A percentile compares a stretch with the other conserved stretches of the same genome.
Conservation (phyloP, 2,888 invertebrate genomes). For the Leucania comma region DNA sequence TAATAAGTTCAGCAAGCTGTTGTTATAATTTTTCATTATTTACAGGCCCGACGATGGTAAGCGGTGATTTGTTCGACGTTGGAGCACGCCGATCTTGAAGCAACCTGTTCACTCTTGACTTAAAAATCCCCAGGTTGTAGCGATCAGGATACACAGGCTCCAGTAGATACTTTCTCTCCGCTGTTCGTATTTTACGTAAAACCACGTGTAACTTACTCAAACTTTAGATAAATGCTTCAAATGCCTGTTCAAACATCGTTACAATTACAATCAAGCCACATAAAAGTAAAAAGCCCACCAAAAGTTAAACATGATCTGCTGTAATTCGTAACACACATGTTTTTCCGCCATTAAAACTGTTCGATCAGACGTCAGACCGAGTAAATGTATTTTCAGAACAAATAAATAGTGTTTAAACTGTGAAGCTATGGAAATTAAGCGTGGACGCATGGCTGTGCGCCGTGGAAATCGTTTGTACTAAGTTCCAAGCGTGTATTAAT, state of each 20-base stretch:
- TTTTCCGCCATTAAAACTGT: slow-evolving; percentile 80
- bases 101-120: too few species aligned
- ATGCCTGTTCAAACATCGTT: slow-evolving; percentile 56
- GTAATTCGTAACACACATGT: slow-evolving; percentile 73
- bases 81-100: too few species aligned
- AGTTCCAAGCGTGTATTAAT: slow-evolving; percentile 76
- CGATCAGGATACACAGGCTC: too few species aligned
- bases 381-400: slow-evolving; percentile 87
- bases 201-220: slow-evolving; percentile 27
- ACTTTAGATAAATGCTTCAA: slow-evolving; percentile 56
- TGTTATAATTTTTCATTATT: too few species aligned
- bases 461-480: slow-evolving; percentile 84
- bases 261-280: slow-evolving; percentile 61
- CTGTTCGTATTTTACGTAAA: slow-evolving; percentile 7
- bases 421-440: slow-evolving; percentile 72
- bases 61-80: too few species aligned
- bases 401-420: slow-evolving; percentile 74
- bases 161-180: too few species aligned
- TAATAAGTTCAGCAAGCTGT: too few species aligned
- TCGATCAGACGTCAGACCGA: slow-evolving; percentile 81
- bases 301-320: slow-evolving; percentile 66
- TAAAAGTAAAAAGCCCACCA: slow-evolving; percentile 66
- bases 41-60: too few species aligned
- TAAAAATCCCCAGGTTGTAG: too few species aligned
- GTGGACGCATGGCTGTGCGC: slow-evolving; percentile 67